Percentiles rank a stretch among this genome's conserved stretches.
These are phyloP conservation scores for Agrotis clavis DNA, from an alignment of 2,888 invertebrate genomes.

Conservation along the genomic window DNA sequence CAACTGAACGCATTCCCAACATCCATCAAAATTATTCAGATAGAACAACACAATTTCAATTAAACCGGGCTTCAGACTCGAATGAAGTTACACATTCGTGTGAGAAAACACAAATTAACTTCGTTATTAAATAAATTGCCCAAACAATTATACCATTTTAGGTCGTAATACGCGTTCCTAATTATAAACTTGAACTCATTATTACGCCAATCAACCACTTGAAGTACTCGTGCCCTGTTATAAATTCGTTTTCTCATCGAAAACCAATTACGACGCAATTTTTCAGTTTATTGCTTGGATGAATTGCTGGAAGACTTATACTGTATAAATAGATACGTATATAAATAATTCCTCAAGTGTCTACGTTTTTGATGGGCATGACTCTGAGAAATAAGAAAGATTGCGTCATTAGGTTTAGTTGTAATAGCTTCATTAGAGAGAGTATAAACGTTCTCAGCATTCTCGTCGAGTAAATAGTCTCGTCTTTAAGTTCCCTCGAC, in stretches of 20 bases:
- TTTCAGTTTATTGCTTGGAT: constrained; percentile 76
- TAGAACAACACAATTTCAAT: constrained; percentile 37
- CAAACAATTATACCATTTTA: constrained; percentile 35
- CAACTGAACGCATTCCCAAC: constrained; percentile 50
- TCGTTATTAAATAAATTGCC: constrained; percentile 30
- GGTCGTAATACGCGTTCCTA: constrained; percentile 44
- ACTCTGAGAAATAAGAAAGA: constrained; percentile 53
- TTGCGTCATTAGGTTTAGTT: constrained; percentile 66
- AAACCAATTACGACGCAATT: constrained; percentile 76
- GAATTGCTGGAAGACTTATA: constrained; percentile 74
- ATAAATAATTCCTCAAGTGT: constrained; percentile 32
- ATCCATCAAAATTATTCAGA: constrained; percentile 49
- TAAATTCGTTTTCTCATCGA: constrained; percentile 70
- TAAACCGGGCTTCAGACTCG: constrained; percentile 21
- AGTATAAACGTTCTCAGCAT: constrained; percentile 50
- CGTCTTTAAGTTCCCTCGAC: constrained; percentile 57
- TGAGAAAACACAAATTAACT: constrained; percentile 38
- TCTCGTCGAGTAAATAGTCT: constrained; percentile 51
- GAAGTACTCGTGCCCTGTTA: constrained; percentile 36
- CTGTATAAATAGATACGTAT: constrained; percentile 26
- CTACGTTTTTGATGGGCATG: constrained; percentile 47
- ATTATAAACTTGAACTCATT: constrained; percentile 61
- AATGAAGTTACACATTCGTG: constrained; percentile 39
- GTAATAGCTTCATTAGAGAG: constrained; percentile 62
- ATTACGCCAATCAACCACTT: constrained; percentile 50